Base-by-base conservation (phyloP, 1,140 invertebrate genomes). In the Ganaspis sp. region DNA sequence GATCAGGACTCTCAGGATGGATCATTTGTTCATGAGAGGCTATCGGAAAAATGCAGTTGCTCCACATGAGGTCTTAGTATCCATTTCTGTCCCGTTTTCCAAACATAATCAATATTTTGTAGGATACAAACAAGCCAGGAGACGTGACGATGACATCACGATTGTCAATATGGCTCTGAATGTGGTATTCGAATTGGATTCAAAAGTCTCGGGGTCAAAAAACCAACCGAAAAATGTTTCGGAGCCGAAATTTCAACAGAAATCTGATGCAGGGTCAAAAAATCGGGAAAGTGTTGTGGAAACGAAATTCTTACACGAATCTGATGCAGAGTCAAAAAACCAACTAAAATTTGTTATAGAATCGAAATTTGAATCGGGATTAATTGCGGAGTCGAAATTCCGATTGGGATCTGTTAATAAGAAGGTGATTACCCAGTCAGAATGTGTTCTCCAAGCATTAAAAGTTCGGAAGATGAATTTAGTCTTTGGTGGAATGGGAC, bases 111-210 rank as follows among this genome's bases (percentile, higher is more conserved):
- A 98, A 91, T 95, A 94, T 88, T 95, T 98, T 85, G 92, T 95
- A 81, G 96, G 96, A 12, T 98, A 96, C 85, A 99, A 99, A 89
- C 98, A 99, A 93, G 95, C 98, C 0, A 95, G 95, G 85, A 92
- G 98, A 74, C 92, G 96, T 82, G 98, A 99, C 82, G 97, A 99
- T 89, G 98, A 99, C 88, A 99, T 99, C 83, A 96, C 98, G 12
- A 98, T 99, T 81, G 98, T 98, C 0, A 99, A 98, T 87, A 94
- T 95, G 45, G 96, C 96, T 3, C 92, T 98, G 78, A 95, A 94
- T 88, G 92, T 96, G 8, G 1, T 40, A 19, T 71, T 71, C 40
- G 21, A 42, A 42, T 12, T 8, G 40, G 76, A 94, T n/a, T n/a
- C n/a, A n/a, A n/a, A n/a, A n/a, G n/a, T n/a, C n/a, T n/a, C n/a